Evolutionary conservation across 2,113 vertebrate genomes (phyloP).

Genomic region (Chaetorhynchus papuensis): DNA sequence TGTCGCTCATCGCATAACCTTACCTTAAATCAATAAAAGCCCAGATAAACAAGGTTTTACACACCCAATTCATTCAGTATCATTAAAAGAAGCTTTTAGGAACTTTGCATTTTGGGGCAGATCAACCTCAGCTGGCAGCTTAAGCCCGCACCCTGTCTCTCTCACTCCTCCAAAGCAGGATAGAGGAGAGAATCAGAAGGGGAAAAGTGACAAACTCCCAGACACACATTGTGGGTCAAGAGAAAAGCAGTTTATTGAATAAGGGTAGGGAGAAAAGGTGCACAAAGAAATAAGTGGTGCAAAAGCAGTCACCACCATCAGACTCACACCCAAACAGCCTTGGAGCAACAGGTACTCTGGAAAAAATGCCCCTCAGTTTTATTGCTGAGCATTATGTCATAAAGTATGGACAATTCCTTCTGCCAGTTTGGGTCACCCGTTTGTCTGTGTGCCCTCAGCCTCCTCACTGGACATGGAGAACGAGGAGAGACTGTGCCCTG

Average conservation of each 20-base stretch:
- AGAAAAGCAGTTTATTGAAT: neutral
- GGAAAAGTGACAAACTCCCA: neutral
- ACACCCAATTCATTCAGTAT: neutral
- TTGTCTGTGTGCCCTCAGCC: accelerated
- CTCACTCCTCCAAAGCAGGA: neutral
- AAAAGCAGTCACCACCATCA: neutral
- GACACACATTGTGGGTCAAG: accelerated
- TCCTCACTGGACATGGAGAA: neutral
- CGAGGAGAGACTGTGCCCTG: neutral
- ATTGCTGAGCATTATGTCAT: neutral
- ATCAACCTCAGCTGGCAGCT: neutral
- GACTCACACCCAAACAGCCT: neutral
- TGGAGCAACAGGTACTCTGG: neutral
- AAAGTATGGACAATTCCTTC: neutral
- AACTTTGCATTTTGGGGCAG: neutral
- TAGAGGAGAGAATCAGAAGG: neutral
- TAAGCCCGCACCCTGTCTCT: neutral
- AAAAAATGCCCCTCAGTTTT: neutral
- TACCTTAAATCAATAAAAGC: neutral
- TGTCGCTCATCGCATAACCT: accelerated
- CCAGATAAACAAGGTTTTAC: neutral
- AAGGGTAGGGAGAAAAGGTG: accelerated
- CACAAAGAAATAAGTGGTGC: neutral
- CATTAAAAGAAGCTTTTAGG: neutral
- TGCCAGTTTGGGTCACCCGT: accelerated